Evolutionary conservation across 2,888 invertebrate genomes (phyloP), one percentile per base, ranked within the genome.

Genomic region (Hyposoter didymator): DNA sequence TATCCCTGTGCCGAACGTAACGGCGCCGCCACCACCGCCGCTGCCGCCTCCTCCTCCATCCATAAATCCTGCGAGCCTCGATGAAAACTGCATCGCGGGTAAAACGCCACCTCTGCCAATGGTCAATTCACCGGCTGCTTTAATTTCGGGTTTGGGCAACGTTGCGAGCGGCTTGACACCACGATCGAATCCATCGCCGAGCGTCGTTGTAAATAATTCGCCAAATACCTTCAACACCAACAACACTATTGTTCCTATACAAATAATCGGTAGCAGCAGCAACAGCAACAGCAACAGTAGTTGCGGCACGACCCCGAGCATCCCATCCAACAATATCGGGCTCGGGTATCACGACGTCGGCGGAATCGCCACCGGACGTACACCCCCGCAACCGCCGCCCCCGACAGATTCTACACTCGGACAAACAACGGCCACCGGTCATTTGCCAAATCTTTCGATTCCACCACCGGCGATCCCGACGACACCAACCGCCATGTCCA

Each of bases 1-100:
- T 94, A 97, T 97, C 92, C 97, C 97, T 35, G 96, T 97, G 94
- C 97, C 97, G 22, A 66, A 80, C 64, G 47, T 89, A 85, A 59
- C 39, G 3, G 19, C 74, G 28, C 47, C 45, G 1, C 12, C 49
- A 22, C 35, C 35, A 7, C 22, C 45, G 12, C 32, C 32, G 3
- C 22, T 47, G 12, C 62, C 28, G 39, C 66, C 39, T n/a, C 70
- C 52, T 72, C 72, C n/a, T 19, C 39, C 66, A 39, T 43, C 74
- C 28, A 17, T 6, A 3, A 74, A n/a, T 39, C 12, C 8, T 19
- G 14, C 1, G 35, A 7, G 1, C 14, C 12, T 59, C 49, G 89
- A 90, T 45, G 91, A 89, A 14, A 90, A 86, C 55, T 81, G 74
- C 0, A 64, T 88, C n/a, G 89, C 90, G 8, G 90, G 90, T 43